Evolutionary conservation across 2,113 vertebrate genomes (phyloP), one percentile per base, ranked within the genome.

Genomic region (Amphilophus citrinellus): DNA sequence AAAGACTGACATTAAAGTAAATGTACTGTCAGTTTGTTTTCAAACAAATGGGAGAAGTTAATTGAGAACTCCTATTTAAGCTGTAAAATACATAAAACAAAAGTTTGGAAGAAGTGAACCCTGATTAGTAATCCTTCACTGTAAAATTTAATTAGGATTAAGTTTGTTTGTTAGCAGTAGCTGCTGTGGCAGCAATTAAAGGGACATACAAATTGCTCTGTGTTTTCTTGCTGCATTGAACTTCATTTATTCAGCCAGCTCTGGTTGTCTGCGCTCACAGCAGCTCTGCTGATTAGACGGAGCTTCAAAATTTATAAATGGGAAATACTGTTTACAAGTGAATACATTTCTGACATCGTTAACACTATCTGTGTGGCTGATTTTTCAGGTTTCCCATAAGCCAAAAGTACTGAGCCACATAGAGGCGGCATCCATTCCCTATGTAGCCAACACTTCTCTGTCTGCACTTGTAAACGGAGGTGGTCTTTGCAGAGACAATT

Each of bases 401-500:
- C 98, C 98, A 20, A 97, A 94, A 63, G 90, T 89, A n/a, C 88
- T 99, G 89, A 97, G 94, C 93, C 97, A 99, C 90, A 85, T 76
- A 6, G 96, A 98, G 89, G 98, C 98, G 32, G 98, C 98, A 11
- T 97, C 97, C 39, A 93, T 99, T 89, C 98, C 98, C 0, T 99
- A 97, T 1, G 98, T 97, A 3, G 96, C 96, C 77, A 95, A 95
- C 82, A 99, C 98, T 1, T 95, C 96, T 0, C 96, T 97, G 96
- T 97, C 97, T 88, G 98, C 97, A 2, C 85, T 99, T 56, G 96
- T 95, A 59, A 96, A 96, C 56, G 95, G 97, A 56, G 98, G 97
- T n/a, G 97, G 98, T 50, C 95, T 99, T 76, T 97, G 95, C 87
- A 91, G 89, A 77, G 96, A 94, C 84, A 98, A 94, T 62, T 96